Conservation (phyloP, 2,797 vertebrate genomes). For the Scarus forsteni region DNA sequence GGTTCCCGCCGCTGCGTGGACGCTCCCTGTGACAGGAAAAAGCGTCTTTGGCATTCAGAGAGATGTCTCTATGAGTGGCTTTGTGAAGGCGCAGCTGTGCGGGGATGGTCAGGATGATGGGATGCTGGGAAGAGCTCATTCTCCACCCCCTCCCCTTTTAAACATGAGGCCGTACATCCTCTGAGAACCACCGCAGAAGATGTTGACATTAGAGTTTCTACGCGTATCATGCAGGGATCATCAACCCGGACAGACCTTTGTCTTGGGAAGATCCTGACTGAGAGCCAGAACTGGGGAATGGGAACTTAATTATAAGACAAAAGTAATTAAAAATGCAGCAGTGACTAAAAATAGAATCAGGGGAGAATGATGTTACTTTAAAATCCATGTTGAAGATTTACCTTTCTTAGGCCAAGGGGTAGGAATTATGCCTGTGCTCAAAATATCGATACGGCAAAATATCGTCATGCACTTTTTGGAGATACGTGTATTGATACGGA, state of each 20-base stretch:
- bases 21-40: conserved; percentile 73
- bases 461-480: too few relatives aligned
- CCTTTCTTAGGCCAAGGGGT: too few relatives aligned
- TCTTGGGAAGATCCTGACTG: background rate
- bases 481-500: too few relatives aligned
- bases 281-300: too few relatives aligned
- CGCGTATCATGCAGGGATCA: conserved; percentile 17
- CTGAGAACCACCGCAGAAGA: conserved; percentile 34
- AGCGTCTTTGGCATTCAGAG: conserved; percentile 72
- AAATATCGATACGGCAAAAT: too few relatives aligned
- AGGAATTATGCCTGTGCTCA: too few relatives aligned
- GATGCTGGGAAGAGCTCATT: conserved; percentile 59
- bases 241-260: background rate
- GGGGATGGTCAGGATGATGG: conserved; percentile 56
- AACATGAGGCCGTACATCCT: conserved; percentile 36
- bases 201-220: conserved; percentile 39
- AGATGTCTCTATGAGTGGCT: conserved; percentile 73
- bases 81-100: conserved; percentile 79
- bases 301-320: too few relatives aligned
- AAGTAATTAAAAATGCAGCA: too few relatives aligned
- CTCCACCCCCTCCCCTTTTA: conserved; percentile 1
- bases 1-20: conserved; percentile 53
- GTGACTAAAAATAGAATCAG: too few relatives aligned
- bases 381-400: too few relatives aligned
- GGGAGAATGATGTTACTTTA: too few relatives aligned